Evolutionary conservation across 2,888 invertebrate genomes (phyloP).

Genomic region (Adelognathus sp.): DNA sequence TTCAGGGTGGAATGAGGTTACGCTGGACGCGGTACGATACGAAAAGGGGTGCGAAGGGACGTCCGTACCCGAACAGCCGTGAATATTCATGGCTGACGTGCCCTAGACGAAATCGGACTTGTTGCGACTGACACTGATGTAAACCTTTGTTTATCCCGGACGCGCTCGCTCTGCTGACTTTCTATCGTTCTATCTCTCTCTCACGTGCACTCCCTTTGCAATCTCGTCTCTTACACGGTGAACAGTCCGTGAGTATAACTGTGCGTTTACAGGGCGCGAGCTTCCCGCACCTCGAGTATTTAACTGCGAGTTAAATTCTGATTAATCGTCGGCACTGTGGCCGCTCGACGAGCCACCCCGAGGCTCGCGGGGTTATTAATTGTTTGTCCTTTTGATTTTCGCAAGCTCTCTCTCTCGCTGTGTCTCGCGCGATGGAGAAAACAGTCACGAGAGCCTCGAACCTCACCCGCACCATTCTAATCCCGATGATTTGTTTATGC

Average conservation of each 20-base stretch:
- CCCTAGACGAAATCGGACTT: conserved; percentile 79
- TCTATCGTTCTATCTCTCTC: conserved; percentile 58
- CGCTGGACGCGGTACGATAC: conserved; percentile 47
- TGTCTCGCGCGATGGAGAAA: conserved; percentile 48
- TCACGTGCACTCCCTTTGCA: conserved; percentile 7
- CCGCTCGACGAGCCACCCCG: conserved; percentile 27
- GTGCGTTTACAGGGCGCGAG: conserved; percentile 17
- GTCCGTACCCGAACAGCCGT: conserved; percentile 68
- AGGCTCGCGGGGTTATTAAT: conserved; percentile 73
- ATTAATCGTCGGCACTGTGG: conserved; percentile 74
- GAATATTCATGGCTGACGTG: conserved; percentile 75
- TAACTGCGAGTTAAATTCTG: conserved; percentile 79
- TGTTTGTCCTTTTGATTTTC: conserved; percentile 80
- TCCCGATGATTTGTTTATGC: conserved; percentile 80
- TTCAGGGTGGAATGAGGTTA: conserved; percentile 50
- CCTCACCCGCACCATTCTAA: conserved; percentile 68
- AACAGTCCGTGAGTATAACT: conserved; percentile 34
- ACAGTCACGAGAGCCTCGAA: conserved; percentile 38
- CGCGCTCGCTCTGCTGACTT: conserved; percentile 57
- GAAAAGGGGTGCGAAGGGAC: conserved; percentile 66
- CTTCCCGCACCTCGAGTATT: conserved; percentile 66
- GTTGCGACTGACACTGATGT: conserved; percentile 81
- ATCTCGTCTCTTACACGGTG: conserved; percentile 39
- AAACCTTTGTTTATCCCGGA: conserved; percentile 79
- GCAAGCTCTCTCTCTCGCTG: conserved; percentile 66